A percentile compares a stretch with the other conserved stretches of the same genome.
phyloP scores from a whole-genome alignment of 2,797 vertebrate species.

The Tauraco hartlaubi region DNA sequence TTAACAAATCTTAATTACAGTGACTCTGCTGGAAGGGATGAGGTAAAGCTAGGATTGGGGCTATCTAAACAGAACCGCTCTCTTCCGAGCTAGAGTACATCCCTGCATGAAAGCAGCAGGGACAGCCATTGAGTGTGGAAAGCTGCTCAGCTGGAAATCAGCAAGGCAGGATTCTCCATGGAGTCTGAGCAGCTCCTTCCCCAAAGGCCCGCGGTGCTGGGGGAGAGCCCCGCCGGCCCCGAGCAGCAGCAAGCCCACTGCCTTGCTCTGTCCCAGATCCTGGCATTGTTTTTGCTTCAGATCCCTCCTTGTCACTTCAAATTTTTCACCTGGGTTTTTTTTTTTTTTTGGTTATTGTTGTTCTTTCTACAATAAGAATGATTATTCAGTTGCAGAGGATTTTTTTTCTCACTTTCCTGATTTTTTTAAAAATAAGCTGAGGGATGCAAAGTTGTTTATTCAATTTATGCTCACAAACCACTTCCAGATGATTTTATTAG shows the following conservation, averaged over 20 bases:
- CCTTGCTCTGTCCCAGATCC: not conserved
- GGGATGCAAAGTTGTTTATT: not conserved
- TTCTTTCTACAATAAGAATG: not conserved
- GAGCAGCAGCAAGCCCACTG: rapidly evolving
- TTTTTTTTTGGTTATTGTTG: not conserved
- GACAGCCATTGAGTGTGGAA: constrained; percentile 57
- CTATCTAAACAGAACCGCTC: constrained; percentile 68
- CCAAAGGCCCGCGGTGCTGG: not conserved
- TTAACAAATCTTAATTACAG: constrained; percentile 74
- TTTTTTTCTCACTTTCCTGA: not conserved
- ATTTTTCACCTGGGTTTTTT: not conserved
- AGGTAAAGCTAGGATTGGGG: constrained; percentile 71
- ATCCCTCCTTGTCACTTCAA: not conserved
- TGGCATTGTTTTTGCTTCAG: not conserved
- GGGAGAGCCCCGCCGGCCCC: not conserved
- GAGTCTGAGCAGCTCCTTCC: constrained; percentile 62
- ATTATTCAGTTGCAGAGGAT: not conserved
- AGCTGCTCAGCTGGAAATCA: constrained; percentile 72
- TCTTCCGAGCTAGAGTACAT: constrained; percentile 58
- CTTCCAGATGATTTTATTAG: not conserved
- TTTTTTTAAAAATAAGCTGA: not conserved
- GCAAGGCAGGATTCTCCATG: constrained; percentile 69
- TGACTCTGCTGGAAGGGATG: constrained; percentile 67
- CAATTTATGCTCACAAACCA: not conserved
- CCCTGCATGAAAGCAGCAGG: constrained; percentile 69